phyloP scores from a whole-genome alignment of 2,113 vertebrate species.

The Colistium nudipinnis region DNA sequence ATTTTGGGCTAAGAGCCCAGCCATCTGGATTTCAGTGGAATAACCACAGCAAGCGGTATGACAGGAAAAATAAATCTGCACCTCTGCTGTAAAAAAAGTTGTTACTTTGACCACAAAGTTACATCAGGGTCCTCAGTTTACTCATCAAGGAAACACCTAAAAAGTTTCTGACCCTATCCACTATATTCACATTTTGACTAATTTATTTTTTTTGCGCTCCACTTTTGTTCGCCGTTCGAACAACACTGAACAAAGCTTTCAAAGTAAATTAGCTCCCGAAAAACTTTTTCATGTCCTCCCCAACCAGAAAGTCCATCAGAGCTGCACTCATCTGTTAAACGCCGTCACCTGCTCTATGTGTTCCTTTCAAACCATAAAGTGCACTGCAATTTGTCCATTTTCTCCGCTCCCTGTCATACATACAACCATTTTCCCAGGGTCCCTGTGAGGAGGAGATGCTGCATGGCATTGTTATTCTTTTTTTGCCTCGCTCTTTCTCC shows the following conservation, averaged over 20 bases:
- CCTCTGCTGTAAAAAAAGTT: conserved; percentile 12
- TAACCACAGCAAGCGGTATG: conserved; percentile 28
- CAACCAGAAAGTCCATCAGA: not conserved
- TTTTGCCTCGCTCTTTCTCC: conserved; percentile 16
- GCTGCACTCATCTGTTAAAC: conserved; percentile 26
- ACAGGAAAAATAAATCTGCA: conserved; percentile 33
- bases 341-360: conserved; percentile 32
- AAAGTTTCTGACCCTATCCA: not conserved
- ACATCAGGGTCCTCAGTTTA: not conserved
- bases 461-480: conserved; percentile 41
- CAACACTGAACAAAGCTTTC: not conserved
- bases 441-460: conserved; percentile 42
- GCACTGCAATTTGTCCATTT: conserved; percentile 50
- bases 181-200: not conserved
- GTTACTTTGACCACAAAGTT: conserved; percentile 5
- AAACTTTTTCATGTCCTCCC: not conserved
- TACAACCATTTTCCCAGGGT: conserved; percentile 31
- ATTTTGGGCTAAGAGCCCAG: conserved; percentile 53
- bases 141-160: not conserved
- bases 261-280: not conserved
- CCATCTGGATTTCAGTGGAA: conserved; percentile 63
- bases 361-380: conserved; percentile 44
- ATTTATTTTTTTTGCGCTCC: no score
- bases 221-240: not conserved
- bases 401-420: conserved; percentile 40